A percentile compares a stretch with the other conserved stretches of the same genome.
These are phyloP conservation scores for Mohoua ochrocephala DNA, from an alignment of 2,113 vertebrate species.

Conservation along the genomic window DNA sequence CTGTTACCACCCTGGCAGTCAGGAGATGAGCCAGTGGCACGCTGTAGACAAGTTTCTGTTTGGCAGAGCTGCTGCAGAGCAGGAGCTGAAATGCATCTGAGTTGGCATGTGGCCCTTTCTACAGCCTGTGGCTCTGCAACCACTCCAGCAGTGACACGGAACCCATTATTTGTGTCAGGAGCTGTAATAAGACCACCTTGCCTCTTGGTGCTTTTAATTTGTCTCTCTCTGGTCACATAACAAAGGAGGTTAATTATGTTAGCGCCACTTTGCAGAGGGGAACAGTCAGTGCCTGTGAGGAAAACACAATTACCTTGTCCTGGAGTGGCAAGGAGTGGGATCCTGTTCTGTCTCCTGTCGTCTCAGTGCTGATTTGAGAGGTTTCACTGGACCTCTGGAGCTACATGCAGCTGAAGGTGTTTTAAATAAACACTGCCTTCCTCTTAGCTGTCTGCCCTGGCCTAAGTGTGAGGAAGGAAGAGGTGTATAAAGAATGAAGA, in stretches of 20 bases:
- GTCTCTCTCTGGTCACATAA: accelerated
- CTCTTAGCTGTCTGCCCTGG: neutral
- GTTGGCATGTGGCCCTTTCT: neutral
- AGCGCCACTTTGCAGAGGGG: neutral
- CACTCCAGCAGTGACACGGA: neutral
- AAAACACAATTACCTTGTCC: neutral
- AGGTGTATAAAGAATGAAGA: neutral
- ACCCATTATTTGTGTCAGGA: neutral
- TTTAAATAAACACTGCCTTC: neutral
- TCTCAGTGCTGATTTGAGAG: neutral
- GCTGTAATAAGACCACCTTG: neutral
- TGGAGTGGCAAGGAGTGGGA: neutral
- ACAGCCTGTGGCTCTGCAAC: neutral
- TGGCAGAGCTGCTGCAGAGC: neutral
- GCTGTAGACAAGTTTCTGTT: accelerated
- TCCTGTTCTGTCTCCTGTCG: neutral
- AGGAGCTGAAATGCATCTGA: neutral
- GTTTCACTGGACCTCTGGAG: neutral
- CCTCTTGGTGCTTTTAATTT: neutral
- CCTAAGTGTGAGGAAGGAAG: neutral
- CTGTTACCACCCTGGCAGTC: neutral
- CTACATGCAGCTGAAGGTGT: neutral
- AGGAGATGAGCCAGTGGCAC: neutral
- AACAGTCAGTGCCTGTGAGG: neutral
- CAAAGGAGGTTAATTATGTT: neutral